Base-by-base conservation (phyloP, 1,140 invertebrate genomes). In the Cherax destructor region DNA sequence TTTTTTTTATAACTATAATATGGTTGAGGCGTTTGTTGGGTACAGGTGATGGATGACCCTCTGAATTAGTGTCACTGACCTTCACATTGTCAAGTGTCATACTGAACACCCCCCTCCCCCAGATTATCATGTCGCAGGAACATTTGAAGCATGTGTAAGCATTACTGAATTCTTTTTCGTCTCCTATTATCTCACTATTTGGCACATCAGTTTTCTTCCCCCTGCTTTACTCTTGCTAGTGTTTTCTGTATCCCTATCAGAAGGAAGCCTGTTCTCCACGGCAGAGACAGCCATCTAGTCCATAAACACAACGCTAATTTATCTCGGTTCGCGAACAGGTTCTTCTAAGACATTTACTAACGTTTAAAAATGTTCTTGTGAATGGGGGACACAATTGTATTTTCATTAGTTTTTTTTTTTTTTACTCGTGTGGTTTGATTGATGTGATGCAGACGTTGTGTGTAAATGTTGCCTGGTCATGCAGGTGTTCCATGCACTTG, bases 211-310 rank as follows among this genome's bases (percentile, higher is more conserved):
- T 6, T 50, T 21, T 50, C 30, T 78, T 41, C 18, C 30, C 65
- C 18, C 65, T 69, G 1, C 1, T 21, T n/a, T 18, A 6, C 65
- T 24, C 76, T 9, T 6, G 4, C 76, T 50, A 9, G 9, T 13
- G 9, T 5, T 56, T 13, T 56, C 52, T 56, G 9, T 56, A 16
- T 78, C 30, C n/a, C 76, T 18, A 16, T 41, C 76, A 49, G 18
- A 69, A n/a, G 11, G 16, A 69, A 69, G 16, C 69, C 69, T 74
- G 69, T 74, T 74, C 69, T 5, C 5, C 9, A 74, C n/a, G 24
- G 52, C 85, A 77, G 74, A 86, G 85, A 78, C 84, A 86, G 85
- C 76, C 85, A 86, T 86, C 85, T 86, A 86, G 85, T 86, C 85
- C 56, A 86, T 52, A 86, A 76, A 86, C 85, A 78, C 85, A 61